Percentiles rank a stretch among this genome's conserved stretches.
phyloP scores from a whole-genome alignment of 2,888 invertebrate species.

The Hermaeophaga mercurialis region DNA sequence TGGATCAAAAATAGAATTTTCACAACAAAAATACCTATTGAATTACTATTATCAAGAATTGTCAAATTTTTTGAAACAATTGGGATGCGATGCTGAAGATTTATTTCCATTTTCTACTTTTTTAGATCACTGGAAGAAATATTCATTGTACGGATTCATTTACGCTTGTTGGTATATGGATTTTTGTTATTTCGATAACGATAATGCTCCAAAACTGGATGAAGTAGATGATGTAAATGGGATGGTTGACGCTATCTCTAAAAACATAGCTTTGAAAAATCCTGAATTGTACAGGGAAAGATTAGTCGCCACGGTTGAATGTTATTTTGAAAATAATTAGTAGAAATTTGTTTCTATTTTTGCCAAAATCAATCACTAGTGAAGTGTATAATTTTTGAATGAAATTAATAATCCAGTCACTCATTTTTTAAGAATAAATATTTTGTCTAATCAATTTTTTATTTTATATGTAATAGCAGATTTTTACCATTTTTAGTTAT shows the following conservation, averaged over 20 bases:
- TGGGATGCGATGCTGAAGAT: conserved; percentile 9
- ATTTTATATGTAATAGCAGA: no score
- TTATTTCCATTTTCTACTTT: conserved; percentile 12
- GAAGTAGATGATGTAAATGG: conserved; percentile 3
- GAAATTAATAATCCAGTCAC: no score
- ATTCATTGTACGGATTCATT: conserved; percentile 21
- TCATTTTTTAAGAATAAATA: no score
- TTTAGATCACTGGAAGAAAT: conserved; percentile 22
- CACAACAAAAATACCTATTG: conserved; percentile 4
- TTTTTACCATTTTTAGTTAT: no score
- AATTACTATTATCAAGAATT: conserved; percentile 17
- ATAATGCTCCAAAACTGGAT: conserved; percentile 12
- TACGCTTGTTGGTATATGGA: conserved; percentile 6
- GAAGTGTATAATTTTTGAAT: no score
- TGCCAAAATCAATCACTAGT: no score
- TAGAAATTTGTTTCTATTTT: no score
- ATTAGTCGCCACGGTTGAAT: conserved; percentile 13
- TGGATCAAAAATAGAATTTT: conserved; percentile 8
- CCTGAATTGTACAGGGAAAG: conserved; percentile 2
- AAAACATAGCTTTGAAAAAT: neutral
- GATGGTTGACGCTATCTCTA: neutral
- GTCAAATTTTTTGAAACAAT: neutral
- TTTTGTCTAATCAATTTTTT: no score
- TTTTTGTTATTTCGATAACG: neutral
- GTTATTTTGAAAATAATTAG: conserved; percentile 19